These are phyloP conservation scores for Stigmatopora nigra DNA, from an alignment of 2,113 vertebrate genomes.

Conservation along the genomic window DNA sequence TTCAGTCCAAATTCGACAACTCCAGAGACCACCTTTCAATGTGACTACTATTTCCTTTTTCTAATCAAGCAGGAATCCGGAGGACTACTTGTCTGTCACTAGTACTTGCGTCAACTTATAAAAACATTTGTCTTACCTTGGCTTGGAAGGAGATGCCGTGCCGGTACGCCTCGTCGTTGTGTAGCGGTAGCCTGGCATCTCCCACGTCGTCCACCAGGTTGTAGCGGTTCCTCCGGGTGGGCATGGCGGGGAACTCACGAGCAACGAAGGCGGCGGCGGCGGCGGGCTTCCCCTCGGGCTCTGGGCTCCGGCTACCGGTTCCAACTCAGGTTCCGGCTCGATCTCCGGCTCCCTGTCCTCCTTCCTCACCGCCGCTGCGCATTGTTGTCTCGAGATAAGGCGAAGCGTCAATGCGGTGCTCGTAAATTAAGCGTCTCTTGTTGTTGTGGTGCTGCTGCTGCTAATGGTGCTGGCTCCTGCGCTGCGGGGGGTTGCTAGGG, in stretches of 20 bases:
- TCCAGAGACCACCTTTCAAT: background rate
- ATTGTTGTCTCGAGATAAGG: background rate
- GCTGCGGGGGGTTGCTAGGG: background rate
- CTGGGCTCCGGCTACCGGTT: background rate
- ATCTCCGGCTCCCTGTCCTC: background rate
- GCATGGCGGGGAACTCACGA: slow-evolving; percentile 62
- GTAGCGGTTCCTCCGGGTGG: slow-evolving; percentile 81
- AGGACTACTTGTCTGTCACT: background rate
- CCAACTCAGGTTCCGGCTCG: background rate
- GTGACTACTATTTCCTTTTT: background rate
- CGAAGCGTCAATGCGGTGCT: slow-evolving; percentile 6
- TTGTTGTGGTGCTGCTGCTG: background rate
- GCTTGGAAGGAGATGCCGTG: slow-evolving; percentile 87
- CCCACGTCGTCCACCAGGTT: slow-evolving; percentile 87
- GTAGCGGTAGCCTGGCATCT: slow-evolving; percentile 82
- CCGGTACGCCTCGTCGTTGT: slow-evolving; percentile 86
- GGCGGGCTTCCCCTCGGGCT: background rate
- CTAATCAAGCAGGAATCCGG: background rate
- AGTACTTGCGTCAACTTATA: background rate
- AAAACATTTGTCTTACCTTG: slow-evolving; percentile 74
- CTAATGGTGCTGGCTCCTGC: background rate
- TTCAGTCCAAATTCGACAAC: no score
- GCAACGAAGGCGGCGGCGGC: background rate
- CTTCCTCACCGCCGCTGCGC: background rate
- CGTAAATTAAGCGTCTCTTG: background rate